Evolutionary conservation across 2,888 invertebrate genomes (phyloP).

Genomic region (Leucophenga maculata): DNA sequence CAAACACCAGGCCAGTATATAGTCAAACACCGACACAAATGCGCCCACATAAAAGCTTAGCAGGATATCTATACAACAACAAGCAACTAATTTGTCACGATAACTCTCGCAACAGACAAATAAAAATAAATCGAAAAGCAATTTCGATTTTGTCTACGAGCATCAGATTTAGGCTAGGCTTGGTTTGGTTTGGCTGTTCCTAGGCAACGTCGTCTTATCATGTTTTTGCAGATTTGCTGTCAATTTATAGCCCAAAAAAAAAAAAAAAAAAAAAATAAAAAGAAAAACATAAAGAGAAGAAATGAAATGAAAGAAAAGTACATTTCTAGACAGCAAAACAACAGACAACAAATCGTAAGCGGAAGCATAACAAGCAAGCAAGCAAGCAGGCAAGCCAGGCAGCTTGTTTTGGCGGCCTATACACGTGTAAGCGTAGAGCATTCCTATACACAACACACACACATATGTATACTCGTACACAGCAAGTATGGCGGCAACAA

Average conservation of each 20-base stretch:
- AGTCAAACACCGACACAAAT: constrained; percentile 2
- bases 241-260: constrained; percentile 49
- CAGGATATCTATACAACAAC: constrained; percentile 8
- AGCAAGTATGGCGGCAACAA: constrained; percentile 9
- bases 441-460: constrained; percentile 4
- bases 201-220: constrained; percentile 61
- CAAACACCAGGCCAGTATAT: constrained; percentile 27
- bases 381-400: not conserved
- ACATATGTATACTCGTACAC: constrained; percentile 11
- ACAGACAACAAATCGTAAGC: not conserved
- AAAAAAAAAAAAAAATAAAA: constrained; percentile 12
- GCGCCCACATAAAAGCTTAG: constrained; percentile 1
- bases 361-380: not conserved
- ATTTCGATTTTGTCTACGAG: constrained; percentile 44
- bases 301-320: not conserved
- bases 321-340: constrained; percentile 15
- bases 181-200: constrained; percentile 35
- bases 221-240: constrained; percentile 65
- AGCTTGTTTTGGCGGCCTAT: not conserved
- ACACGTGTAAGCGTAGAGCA: not conserved
- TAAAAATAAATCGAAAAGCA: constrained; percentile 63
- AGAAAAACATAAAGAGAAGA: not conserved
- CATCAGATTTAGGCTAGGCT: not conserved
- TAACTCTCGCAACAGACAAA: constrained; percentile 46
- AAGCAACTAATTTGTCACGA: constrained; percentile 59